Base-by-base conservation (phyloP, 2,113 vertebrate genomes). In the Grammomys dolichurus region DNA sequence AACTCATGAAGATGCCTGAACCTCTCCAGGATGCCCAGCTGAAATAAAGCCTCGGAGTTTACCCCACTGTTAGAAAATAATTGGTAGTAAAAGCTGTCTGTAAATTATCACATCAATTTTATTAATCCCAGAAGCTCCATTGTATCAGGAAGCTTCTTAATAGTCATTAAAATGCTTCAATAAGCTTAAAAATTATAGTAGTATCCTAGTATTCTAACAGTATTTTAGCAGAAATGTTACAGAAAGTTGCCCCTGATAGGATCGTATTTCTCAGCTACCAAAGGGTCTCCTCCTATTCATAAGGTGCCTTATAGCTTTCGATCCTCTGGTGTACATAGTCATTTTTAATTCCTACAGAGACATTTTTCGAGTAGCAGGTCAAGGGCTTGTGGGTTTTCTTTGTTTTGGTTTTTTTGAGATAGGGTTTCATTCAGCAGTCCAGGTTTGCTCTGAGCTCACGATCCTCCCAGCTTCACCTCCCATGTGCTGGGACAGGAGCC, bases 71-170 rank as follows among this genome's bases (percentile, higher is more conserved):
- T 72, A 43, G 91, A 88, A 96, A 95, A 96, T 65, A 95, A 95
- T 81, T 91, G 88, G 58, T 67, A 77, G 65, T 51, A 84, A 97
- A 95, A 95, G 95, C 89, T 93, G 90, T 48, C 85, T 82, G 54
- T 92, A 90, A 90, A 77, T 97, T 81, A 81, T 96, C 77, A 54
- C n/a, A 91, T 91, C 87, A 85, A 22, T 60, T 93, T 81, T 91
- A 91, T 77, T 95, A 48, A 91, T 95, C 78, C 88, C 60, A 65
- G 70, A 82, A 63, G 51, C 43, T 48, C 77, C 69, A 67, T 4
- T 87, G 56, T 69, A 89, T n/a, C 46, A 87, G 69, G 70, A 94
- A 56, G 46, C 36, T n/a, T 60, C 69, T 82, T 82, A 77, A 88
- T 93, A 51, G 65, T 91, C 43, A 69, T 48, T 73, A 70, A 67